Evolutionary conservation across 2,113 vertebrate species (phyloP).

Genomic region (Myxocyprinus asiaticus): DNA sequence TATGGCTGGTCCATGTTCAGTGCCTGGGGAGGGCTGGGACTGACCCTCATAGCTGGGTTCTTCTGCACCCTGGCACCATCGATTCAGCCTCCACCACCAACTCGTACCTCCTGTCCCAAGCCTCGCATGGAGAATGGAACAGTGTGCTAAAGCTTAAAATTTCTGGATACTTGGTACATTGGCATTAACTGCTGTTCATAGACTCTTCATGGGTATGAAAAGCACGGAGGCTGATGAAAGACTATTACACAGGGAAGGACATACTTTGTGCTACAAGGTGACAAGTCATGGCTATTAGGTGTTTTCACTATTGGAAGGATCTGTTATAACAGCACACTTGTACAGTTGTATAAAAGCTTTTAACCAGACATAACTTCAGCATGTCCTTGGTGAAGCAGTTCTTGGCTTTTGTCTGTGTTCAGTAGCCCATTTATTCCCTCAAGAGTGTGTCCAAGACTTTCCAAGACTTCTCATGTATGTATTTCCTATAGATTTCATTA

Average conservation of each 20-base stretch:
- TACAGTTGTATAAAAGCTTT: slow-evolving; percentile 16
- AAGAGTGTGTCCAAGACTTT: slow-evolving; percentile 2
- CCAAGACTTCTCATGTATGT: not conserved
- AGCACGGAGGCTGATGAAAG: not conserved
- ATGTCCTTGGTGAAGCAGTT: slow-evolving; percentile 18
- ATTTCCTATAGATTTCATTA: slow-evolving; percentile 40
- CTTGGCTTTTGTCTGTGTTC: slow-evolving; percentile 39
- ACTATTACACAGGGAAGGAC: not conserved
- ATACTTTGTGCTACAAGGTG: not conserved
- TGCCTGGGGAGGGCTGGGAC: slow-evolving; percentile 88
- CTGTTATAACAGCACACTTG: slow-evolving; percentile 33
- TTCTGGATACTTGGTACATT: not conserved
- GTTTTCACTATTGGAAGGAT: not conserved
- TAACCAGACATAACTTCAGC: not conserved
- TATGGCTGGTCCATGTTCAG: slow-evolving; percentile 94
- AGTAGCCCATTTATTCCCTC: slow-evolving; percentile 26
- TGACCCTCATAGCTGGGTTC: slow-evolving; percentile 89
- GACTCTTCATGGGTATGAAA: slow-evolving; percentile 9
- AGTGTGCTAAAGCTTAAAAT: slow-evolving; percentile 40
- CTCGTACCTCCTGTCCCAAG: slow-evolving; percentile 86
- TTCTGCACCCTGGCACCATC: slow-evolving; percentile 92
- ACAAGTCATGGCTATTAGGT: not conserved
- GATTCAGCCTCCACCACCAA: slow-evolving; percentile 80
- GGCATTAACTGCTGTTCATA: slow-evolving; percentile 1
- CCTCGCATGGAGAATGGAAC: slow-evolving; percentile 84